Evolutionary conservation across 2,888 invertebrate species (phyloP), one percentile per base, ranked within the genome.

Genomic region (Gastrophysa polygoni): DNA sequence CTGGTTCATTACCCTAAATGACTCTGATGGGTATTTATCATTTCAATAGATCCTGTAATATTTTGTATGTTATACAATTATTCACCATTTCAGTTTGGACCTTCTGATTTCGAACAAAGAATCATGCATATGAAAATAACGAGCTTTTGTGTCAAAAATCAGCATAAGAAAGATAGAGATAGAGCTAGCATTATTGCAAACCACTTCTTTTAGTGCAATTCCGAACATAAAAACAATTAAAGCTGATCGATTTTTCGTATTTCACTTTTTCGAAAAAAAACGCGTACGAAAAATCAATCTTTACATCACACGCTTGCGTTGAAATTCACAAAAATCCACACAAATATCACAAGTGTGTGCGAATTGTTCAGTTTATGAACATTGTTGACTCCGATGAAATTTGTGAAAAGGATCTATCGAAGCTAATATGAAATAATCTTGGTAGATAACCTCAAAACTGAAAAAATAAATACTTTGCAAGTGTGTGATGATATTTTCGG

Each of bases 161-260:
- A 77, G 78, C 77, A 73, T 76, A 73, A 80, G 75, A 79, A 76
- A 80, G 72, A 73, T 73, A 76, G 74, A 75, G 74, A 77, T 73
- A 77, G 77, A 77, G 76, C 76, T 76, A 76, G 77, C 77, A 73
- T 64, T 74, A 73, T 74, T 72, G 75, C 75, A 73, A 68, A 70
- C 73, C 70, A 75, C 73, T 73, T 73, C 68, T 67, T 66, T 67
- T 60, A 77, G 79, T 79, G 80, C 79, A 80, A 68, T 70, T 74
- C 75, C 75, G 73, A 76, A 78, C 78, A 78, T 77, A 76, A 75
- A 77, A 71, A 78, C 77, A 78, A 76, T 77, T 73, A 78, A 78
- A 78, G 78, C 78, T 67, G 67, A 74, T 72, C 74, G 73, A 70
- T 73, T 72, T 75, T 66, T 73, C 73, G 71, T 73, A 71, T 71